A percentile compares a stretch with the other conserved stretches of the same genome.
Evolutionary conservation across 2,888 invertebrate genomes (phyloP).

Genomic region (Xylocampa areola): DNA sequence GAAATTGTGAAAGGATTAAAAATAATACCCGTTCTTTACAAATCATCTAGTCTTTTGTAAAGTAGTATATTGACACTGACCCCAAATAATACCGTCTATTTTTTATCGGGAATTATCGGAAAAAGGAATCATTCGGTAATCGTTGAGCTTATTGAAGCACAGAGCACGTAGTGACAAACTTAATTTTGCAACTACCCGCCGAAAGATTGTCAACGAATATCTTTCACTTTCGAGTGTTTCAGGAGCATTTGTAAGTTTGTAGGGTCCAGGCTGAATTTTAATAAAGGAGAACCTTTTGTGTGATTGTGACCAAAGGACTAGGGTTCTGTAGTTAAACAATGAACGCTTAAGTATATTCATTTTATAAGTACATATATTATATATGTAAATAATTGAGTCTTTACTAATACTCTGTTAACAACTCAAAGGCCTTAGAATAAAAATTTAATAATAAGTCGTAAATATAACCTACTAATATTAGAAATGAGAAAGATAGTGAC

Average conservation of each 20-base stretch:
- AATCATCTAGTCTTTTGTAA: too few relatives aligned
- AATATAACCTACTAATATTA: too few relatives aligned
- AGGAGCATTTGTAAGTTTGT: slow-evolving; percentile 22
- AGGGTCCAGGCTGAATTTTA: slow-evolving; percentile 46
- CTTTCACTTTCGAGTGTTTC: neutral
- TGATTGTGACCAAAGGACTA: neutral
- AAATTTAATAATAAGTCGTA: too few relatives aligned
- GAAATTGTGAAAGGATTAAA: too few relatives aligned
- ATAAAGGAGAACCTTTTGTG: slow-evolving; percentile 40
- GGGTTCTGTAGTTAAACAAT: neutral
- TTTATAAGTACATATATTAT: neutral
- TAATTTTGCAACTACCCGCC: slow-evolving; percentile 7
- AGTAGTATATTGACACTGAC: slow-evolving; percentile 29
- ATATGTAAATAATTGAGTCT: too few relatives aligned
- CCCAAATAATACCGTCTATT: slow-evolving; percentile 27
- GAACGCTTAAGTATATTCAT: neutral
- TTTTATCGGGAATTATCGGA: slow-evolving; percentile 31
- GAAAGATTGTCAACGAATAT: slow-evolving; percentile 1
- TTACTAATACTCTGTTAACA: too few relatives aligned
- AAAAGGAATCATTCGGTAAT: slow-evolving; percentile 41
- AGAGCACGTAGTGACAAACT: slow-evolving; percentile 39
- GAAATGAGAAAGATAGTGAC: too few relatives aligned
- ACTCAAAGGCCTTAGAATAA: too few relatives aligned
- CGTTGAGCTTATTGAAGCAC: slow-evolving; percentile 26
- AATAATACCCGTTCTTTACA: too few relatives aligned